Evolutionary conservation across 1,140 invertebrate genomes (phyloP), one percentile per base, ranked within the genome.

Genomic region (Tachypleus tridentatus): DNA sequence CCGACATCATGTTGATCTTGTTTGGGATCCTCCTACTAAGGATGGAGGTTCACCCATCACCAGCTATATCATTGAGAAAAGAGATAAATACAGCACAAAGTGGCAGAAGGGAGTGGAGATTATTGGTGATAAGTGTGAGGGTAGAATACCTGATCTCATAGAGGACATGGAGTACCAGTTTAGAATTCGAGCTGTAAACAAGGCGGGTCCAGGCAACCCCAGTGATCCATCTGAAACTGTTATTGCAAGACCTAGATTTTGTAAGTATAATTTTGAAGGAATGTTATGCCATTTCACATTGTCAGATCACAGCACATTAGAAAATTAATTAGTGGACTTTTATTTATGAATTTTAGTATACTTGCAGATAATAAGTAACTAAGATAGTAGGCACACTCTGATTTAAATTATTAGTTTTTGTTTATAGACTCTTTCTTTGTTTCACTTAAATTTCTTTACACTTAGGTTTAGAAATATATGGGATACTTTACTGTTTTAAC

Each of bases 131-230:
- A 89, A 90, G 77, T 87, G 84, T 47, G 62, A 73, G 62, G 52
- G 74, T 48, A 84, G 83, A 68, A 86, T 96, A 1, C 87, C 86
- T 4, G 93, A 97, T 76, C 80, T 99, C 51, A 85, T 92, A 57
- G 94, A 98, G 80, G 93, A 92, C 57, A 90, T 93, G 74, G 91
- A 93, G 67, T 99, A 98, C 76, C 91, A 96, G 77, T 99, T 97
- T 83, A 81, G 96, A 4, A 88, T 99, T 0, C 91, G 89, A 72
- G 96, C 96, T 4, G 85, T 95, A 3, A 97, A 97, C 77, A 96
- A 97, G 76, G 93, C 93, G 56, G 94, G 96, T 8, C 85, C 87
- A 7, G 89, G 92, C 59, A 91, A 93, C 70, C 87, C 92, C 0
- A 89, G 90, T 62, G 9, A 97, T 96, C 76, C 95, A 93, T 76